Base-by-base conservation (phyloP, 2,888 invertebrate species). In the Micoletzkya japonica region DNA sequence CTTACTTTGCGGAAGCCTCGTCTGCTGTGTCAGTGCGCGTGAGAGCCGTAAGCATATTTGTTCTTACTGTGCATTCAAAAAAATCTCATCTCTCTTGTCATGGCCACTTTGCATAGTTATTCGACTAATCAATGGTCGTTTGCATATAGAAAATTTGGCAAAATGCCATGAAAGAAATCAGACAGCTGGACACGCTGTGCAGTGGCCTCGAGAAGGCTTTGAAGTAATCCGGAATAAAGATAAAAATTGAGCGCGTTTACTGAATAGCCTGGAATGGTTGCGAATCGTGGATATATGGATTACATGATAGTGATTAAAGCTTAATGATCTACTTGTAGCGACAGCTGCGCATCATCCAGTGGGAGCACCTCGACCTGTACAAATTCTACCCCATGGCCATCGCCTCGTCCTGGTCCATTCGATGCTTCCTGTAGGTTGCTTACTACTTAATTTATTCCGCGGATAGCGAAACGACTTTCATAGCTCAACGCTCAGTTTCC, bases 291-390 rank as follows among this genome's bases (percentile, higher is more conserved):
- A 14, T 14, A 44, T 14, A 10, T 44, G 20, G 10, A 44, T 44
- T 56, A n/a, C 10, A 14, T 14, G 20, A 44, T 20, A 24, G 26
- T 54, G 7, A n/a, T 7, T 26, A 24, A 24, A 54, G 26, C 7
- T 54, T 54, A 24, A n/a, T 54, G 14, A 14, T 7, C 24, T 26
- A n/a, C 39, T 37, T 69, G 59, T 57, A 67, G 67, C 56, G 75
- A 24, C 76, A 78, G 64, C 70, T 84, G 37, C 75, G 78, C 58
- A 78, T 84, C 26, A 82, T 84, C 28, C 80, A 83, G 77, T 84
- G 84, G 84, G 79, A 82, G 54, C 84, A 84, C 63, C 72, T 84
- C 61, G 77, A 84, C 66, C 74, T 84, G 26, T 80, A 74, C 70
- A 78, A 78, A 70, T 84, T 83, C 73, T 80, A 78, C 60, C 80